Evolutionary conservation across 2,888 invertebrate genomes (phyloP).

Genomic region (Philereme vetulata): DNA sequence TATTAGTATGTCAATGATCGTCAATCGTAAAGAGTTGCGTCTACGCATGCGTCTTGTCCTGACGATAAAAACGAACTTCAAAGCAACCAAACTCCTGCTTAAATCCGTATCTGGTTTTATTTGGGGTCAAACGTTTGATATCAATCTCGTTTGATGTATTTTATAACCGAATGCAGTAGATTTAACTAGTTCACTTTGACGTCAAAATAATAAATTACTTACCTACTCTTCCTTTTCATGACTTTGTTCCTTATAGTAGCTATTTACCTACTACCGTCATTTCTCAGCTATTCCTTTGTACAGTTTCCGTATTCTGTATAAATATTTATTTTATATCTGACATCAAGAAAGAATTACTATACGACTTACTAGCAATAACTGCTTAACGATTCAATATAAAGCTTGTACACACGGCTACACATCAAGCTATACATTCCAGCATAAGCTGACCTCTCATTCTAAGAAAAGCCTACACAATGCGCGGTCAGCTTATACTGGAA

Average conservation of each 20-base stretch:
- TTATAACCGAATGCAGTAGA: constrained; percentile 51
- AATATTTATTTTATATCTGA: constrained; percentile 12
- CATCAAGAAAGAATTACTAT: constrained; percentile 8
- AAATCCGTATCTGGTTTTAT: constrained; percentile 66
- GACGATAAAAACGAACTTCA: constrained; percentile 66
- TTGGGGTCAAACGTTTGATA: constrained; percentile 70
- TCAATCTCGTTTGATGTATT: constrained; percentile 71
- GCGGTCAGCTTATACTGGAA: too few relatives aligned
- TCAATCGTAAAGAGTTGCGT: constrained; percentile 55
- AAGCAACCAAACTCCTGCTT: constrained; percentile 57
- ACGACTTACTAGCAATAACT: constrained; percentile 1
- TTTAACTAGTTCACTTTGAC: constrained; percentile 30
- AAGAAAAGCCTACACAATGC: too few relatives aligned
- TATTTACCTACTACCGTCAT: constrained; percentile 8
- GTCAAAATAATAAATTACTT: constrained; percentile 2
- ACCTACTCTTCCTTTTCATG: constrained; percentile 14
- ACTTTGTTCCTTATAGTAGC: constrained; percentile 9
- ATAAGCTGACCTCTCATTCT: too few relatives aligned
- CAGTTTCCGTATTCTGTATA: constrained; percentile 14
- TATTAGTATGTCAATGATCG: constrained; percentile 49
- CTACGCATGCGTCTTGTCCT: constrained; percentile 41
- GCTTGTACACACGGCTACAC: too few relatives aligned
- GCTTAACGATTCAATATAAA: constrained; percentile 20
- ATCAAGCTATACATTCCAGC: too few relatives aligned
- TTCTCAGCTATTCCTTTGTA: constrained; percentile 16